Conservation (phyloP, 2,888 invertebrate genomes). For the Cheiracanthium punctorium region DNA sequence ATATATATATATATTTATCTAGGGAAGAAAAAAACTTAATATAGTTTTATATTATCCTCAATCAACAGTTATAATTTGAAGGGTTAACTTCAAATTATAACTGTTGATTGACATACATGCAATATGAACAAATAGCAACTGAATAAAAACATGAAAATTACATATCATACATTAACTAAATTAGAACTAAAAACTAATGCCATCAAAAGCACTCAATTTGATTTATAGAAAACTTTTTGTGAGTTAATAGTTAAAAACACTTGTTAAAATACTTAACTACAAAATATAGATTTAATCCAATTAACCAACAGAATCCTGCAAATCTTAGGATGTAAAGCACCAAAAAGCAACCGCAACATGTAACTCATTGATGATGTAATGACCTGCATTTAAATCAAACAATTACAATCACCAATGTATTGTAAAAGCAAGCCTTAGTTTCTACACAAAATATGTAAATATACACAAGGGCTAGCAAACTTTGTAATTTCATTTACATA, state of each 20-base stretch:
- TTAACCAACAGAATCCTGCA: conserved; percentile 22
- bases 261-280: conserved; percentile 2
- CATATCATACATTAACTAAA: background rate
- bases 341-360: conserved; percentile 30
- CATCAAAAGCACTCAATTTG: background rate
- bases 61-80: too few relatives aligned
- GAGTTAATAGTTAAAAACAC: conserved; percentile 6
- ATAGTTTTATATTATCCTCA: too few relatives aligned
- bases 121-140: too few relatives aligned
- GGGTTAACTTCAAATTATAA: too few relatives aligned
- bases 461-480: conserved; percentile 53
- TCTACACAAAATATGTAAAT: conserved; percentile 63
- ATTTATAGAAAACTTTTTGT: background rate
- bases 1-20: too few relatives aligned
- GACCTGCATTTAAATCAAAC: conserved; percentile 7
- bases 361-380: conserved; percentile 7
- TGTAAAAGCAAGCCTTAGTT: conserved; percentile 30
- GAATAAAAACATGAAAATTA: background rate
- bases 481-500: conserved; percentile 47
- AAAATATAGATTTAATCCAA: background rate
- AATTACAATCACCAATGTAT: conserved; percentile 21
- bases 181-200: background rate
- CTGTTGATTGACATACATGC: too few relatives aligned
- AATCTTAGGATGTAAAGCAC: conserved; percentile 23
- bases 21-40: too few relatives aligned